Percentiles rank a stretch among this genome's conserved stretches.
Conservation (phyloP, 2,113 vertebrate genomes). For the Cyanoliseus patagonus region DNA sequence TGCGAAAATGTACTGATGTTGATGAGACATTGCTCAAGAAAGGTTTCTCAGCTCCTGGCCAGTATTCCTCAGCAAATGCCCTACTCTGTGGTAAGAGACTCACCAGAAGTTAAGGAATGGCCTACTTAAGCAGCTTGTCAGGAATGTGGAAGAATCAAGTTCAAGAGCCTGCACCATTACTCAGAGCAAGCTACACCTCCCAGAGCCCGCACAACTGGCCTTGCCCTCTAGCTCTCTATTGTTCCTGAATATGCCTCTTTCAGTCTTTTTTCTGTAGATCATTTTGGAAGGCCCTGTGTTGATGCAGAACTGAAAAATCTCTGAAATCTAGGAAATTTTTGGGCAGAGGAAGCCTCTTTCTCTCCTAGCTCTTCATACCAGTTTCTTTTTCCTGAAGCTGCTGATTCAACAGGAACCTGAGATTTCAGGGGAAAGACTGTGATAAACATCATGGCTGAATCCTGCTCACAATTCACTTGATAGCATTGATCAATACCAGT, state of each 20-base stretch:
- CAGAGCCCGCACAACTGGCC: not conserved
- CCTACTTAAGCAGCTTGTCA: not conserved
- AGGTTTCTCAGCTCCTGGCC: not conserved
- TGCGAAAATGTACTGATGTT: not conserved
- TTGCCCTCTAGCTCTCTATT: not conserved
- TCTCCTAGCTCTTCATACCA: not conserved
- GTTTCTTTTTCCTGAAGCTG: not conserved
- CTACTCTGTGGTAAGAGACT: not conserved
- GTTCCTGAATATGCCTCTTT: not conserved
- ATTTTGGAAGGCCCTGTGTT: not conserved
- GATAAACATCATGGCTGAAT: not conserved
- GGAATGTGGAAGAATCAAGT: not conserved
- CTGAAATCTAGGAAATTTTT: not conserved
- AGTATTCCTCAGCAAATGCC: not conserved
- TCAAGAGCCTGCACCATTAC: not conserved
- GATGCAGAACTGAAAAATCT: not conserved
- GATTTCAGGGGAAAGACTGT: not conserved
- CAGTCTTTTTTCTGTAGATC: not conserved
- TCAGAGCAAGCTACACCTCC: not conserved
- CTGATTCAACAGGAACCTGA: not conserved
- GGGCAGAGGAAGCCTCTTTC: not conserved
- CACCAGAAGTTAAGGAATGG: not conserved
- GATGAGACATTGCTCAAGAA: not conserved
- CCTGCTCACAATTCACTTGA: not conserved
- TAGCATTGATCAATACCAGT: not conserved